Conservation (phyloP, 2,113 vertebrate genomes). For the Potamarius usumacintae region DNA sequence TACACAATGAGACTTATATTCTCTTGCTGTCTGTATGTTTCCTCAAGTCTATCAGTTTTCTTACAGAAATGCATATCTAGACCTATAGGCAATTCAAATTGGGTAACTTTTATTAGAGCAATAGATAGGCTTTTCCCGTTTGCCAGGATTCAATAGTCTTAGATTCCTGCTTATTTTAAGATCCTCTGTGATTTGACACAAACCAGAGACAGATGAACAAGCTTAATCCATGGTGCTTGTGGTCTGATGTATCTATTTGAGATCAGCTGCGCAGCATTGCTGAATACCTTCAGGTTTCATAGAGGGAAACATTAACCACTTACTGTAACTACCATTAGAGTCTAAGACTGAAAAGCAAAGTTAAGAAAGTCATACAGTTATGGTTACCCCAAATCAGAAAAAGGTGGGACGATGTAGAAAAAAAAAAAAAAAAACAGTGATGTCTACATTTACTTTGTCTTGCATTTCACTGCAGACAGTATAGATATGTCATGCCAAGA, state of each 20-base stretch:
- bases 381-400: background rate
- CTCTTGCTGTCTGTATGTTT: slow-evolving; percentile 22
- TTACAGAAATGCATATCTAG: slow-evolving; percentile 16
- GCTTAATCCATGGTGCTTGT: background rate
- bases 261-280: background rate
- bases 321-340: background rate
- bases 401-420: too few species aligned
- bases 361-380: background rate
- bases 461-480: too few species aligned
- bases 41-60: slow-evolving; percentile 25
- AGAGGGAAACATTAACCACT: background rate
- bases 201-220: slow-evolving; percentile 19
- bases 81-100: slow-evolving; percentile 28
- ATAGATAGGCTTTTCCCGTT: background rate
- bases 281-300: background rate
- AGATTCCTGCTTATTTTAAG: slow-evolving; percentile 1
- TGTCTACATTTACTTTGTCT: background rate
- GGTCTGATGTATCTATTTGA: background rate
- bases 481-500: too few species aligned
- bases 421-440: too few species aligned
- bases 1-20: slow-evolving; percentile 39
- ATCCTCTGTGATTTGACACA: slow-evolving; percentile 12
- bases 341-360: slow-evolving; percentile 3
- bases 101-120: slow-evolving; percentile 25
- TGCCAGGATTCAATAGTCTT: background rate